Percentiles rank a stretch among this genome's conserved stretches.
Evolutionary conservation across 2,113 vertebrate species (phyloP).

Genomic region (Callipepla californica): DNA sequence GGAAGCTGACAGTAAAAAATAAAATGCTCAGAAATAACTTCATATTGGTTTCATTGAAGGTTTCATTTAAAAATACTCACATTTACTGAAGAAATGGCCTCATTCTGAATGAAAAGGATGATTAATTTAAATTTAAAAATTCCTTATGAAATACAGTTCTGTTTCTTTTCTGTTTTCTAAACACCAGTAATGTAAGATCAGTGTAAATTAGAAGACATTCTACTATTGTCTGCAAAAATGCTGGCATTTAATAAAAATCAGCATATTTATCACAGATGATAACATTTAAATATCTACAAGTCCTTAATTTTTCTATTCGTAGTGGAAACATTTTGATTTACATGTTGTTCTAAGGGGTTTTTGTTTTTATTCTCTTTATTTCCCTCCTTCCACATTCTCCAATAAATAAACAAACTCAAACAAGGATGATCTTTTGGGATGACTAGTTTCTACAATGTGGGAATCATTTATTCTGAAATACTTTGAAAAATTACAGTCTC

Average conservation of each 20-base stretch:
- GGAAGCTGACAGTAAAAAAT: background rate
- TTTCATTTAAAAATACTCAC: background rate
- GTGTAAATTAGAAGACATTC: background rate
- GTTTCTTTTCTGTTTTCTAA: background rate
- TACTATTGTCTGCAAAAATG: background rate
- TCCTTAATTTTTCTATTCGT: background rate
- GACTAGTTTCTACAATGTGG: background rate
- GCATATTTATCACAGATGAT: background rate
- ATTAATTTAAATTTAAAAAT: background rate
- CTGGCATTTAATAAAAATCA: background rate
- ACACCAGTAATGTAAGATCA: background rate
- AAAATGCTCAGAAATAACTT: background rate
- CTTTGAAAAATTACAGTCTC: slow-evolving; percentile 18
- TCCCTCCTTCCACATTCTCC: background rate
- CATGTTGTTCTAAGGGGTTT: background rate
- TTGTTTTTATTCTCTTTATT: background rate
- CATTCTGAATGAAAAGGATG: background rate
- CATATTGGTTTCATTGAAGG: background rate
- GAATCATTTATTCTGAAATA: slow-evolving; percentile 29
- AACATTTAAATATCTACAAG: background rate
- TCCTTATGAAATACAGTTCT: background rate
- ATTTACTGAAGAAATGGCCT: background rate
- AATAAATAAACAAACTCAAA: background rate
- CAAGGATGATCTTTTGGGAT: background rate
- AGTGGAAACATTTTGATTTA: background rate